Percentiles rank a stretch among this genome's conserved stretches.
Conservation (phyloP, 1,140 invertebrate genomes). For the Sycophila sp. region DNA sequence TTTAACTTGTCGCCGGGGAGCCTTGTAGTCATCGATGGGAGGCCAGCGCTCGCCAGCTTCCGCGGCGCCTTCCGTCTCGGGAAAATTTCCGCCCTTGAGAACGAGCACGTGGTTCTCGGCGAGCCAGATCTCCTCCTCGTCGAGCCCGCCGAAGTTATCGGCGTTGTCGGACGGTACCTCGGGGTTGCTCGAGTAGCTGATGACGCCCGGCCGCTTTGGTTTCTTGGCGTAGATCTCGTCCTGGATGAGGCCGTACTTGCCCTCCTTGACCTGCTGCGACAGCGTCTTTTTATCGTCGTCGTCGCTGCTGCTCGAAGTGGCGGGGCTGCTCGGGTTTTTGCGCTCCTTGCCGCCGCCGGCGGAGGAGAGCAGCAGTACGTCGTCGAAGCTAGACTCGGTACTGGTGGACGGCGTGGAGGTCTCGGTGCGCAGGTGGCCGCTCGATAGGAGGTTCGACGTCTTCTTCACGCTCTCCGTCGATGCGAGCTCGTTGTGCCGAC, state of each 20-base stretch:
- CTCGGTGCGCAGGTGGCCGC: conserved; percentile 67
- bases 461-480: conserved; percentile 48
- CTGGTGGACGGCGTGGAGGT: conserved; percentile 31
- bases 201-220: conserved; percentile 79
- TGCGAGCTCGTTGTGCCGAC: conserved; percentile 47
- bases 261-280: conserved; percentile 85
- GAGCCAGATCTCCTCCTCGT: conserved; percentile 87
- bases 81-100: conserved; percentile 79
- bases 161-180: conserved; percentile 82
- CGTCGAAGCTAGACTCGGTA: conserved; percentile 54
- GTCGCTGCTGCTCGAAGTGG: conserved; percentile 68
- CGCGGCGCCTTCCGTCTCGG: conserved; percentile 62
- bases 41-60: conserved; percentile 68
- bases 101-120: conserved; percentile 89
- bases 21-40: conserved; percentile 84
- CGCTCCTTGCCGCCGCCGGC: conserved; percentile 73
- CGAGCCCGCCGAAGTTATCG: conserved; percentile 82
- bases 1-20: conserved; percentile 81
- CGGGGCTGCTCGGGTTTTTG: conserved; percentile 48
- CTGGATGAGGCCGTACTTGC: conserved; percentile 89
- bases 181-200: conserved; percentile 81
- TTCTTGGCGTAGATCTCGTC: conserved; percentile 79
- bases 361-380: conserved; percentile 73
- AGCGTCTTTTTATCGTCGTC: conserved; percentile 84
- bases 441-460: conserved; percentile 68